Evolutionary conservation across 2,797 vertebrate species (phyloP), one percentile per base, ranked within the genome.

Genomic region (Acestrorhynchus altus): DNA sequence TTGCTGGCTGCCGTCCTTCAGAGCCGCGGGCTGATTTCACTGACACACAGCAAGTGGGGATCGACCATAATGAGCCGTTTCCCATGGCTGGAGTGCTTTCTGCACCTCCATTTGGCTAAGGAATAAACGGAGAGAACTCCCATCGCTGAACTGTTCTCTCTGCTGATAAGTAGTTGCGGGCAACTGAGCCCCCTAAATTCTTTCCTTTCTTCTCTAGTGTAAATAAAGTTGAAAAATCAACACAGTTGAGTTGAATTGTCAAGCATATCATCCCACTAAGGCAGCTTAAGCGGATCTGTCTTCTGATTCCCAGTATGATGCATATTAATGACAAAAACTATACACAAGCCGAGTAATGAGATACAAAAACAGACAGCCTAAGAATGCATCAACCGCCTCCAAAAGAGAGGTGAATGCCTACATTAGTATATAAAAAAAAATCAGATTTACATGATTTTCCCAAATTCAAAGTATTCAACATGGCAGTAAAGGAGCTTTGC

Each of bases 21-120:
- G 11, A 77, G 49, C 68, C 77, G 24, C 72, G 13, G 24, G 61
- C 67, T 57, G 54, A 52, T 67, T 72, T 31, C n/a, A 56, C 52
- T 13, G 42, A 79, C 40, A 63, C 54, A 51, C 9, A 31, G 46
- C 46, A 16, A 31, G 66, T 20, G 26, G 22, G 26, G 24, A 26
- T 49, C n/a, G 28, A 40, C 47, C 49, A 47, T 79, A 74, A 79
- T 74, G 78, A 79, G 72, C 56, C 72, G 52, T 74, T 79, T 79
- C 72, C 65, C 72, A 4, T 69, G 39, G 67, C 72, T 54, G 44
- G 13, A 68, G 54, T 42, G 60, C 69, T 59, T 74, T 79, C 44
- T 74, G 56, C 64, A 60, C 47, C 39, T 54, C n/a, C 54, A 74
- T 67, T 79, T 79, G 77, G 77, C 64, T 44, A 63, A 26, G 20